These are phyloP conservation scores for Hoplostethus mediterraneus DNA, from an alignment of 2,797 vertebrate genomes.

Conservation along the genomic window DNA sequence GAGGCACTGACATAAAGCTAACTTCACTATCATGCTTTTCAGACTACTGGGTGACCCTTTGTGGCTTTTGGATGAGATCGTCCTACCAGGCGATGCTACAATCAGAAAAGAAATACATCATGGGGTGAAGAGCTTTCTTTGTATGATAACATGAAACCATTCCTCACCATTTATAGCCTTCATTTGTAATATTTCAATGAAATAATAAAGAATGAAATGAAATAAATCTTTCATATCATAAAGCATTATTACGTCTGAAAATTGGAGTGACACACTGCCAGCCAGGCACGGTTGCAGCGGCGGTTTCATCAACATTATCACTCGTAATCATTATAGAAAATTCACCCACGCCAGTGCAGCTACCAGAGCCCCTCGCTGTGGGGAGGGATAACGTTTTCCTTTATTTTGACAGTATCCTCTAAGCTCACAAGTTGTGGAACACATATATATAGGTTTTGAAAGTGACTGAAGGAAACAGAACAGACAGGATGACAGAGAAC, in stretches of 20 bases:
- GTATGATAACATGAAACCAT: slow-evolving; percentile 12
- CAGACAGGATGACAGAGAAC: slow-evolving; percentile 15
- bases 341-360: background rate
- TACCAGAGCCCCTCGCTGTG: background rate
- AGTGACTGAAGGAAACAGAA: slow-evolving; percentile 40
- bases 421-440: background rate
- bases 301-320: slow-evolving; percentile 26
- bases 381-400: background rate
- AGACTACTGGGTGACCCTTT: slow-evolving; percentile 19
- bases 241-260: slow-evolving; percentile 37
- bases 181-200: slow-evolving; percentile 19
- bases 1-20: background rate
- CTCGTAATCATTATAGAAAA: slow-evolving; percentile 24
- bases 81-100: background rate
- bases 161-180: background rate
- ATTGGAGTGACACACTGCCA: slow-evolving; percentile 24
- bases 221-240: slow-evolving; percentile 23
- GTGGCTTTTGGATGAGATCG: slow-evolving; percentile 7
- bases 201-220: background rate
- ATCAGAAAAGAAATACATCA: slow-evolving; percentile 17
- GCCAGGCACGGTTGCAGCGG: background rate
- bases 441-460: background rate
- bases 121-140: slow-evolving; percentile 12
- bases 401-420: background rate
- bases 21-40: slow-evolving; percentile 17